Evolutionary conservation across 2,113 vertebrate species (phyloP).

Genomic region (Mionectes macconnelli): DNA sequence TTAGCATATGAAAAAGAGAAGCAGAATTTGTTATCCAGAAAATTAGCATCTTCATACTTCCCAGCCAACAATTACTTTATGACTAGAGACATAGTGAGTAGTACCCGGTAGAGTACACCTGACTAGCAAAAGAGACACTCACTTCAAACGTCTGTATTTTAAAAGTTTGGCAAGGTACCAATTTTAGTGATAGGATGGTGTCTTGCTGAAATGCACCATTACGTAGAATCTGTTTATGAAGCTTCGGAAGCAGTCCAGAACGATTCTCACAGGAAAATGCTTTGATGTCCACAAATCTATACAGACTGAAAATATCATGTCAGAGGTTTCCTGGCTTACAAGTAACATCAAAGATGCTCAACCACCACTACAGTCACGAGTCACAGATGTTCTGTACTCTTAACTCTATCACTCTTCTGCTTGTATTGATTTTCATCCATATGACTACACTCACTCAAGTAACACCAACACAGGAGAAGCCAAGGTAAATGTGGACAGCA

Average conservation of each 20-base stretch:
- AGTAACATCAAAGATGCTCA: neutral
- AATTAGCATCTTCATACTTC: neutral
- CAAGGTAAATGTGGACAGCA: neutral
- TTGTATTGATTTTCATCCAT: neutral
- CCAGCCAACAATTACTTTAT: neutral
- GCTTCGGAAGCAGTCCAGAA: neutral
- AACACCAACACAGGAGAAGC: neutral
- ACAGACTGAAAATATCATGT: neutral
- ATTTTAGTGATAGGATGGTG: accelerated
- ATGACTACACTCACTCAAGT: neutral
- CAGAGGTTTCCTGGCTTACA: neutral
- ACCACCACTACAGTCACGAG: neutral
- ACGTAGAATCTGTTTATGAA: neutral
- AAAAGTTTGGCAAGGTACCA: neutral
- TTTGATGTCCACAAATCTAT: neutral
- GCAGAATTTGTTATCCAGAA: neutral
- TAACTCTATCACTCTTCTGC: neutral
- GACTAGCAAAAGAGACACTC: neutral
- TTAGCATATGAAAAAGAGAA: neutral
- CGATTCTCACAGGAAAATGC: neutral
- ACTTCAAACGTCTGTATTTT: neutral
- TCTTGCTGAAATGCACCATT: neutral
- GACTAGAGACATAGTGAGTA: neutral
- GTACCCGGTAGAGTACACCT: neutral
- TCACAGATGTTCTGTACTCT: neutral